These are phyloP conservation scores for Pseudoatta argentina DNA, from an alignment of 1,140 invertebrate genomes.

Conservation along the genomic window DNA sequence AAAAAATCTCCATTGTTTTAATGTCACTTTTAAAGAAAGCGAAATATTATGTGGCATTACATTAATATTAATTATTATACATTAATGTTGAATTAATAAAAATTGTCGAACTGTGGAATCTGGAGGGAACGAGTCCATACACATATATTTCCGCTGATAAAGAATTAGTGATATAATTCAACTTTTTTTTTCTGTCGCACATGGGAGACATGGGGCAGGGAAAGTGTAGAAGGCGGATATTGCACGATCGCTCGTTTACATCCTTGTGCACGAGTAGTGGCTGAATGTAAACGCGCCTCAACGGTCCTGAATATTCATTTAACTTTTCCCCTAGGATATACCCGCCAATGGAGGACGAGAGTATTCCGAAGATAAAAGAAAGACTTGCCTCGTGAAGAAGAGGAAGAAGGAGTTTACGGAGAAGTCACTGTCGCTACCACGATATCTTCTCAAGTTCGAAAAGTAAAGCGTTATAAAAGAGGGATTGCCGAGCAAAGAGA, in stretches of 20 bases:
- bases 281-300: slow-evolving; percentile 48
- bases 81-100: slow-evolving; percentile 3
- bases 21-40: too few species aligned
- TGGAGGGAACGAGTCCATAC: neutral
- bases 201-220: neutral
- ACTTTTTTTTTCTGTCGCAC: slow-evolving; percentile 25
- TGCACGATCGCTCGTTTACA: slow-evolving; percentile 53
- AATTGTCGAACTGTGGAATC: neutral
- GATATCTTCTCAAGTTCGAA: slow-evolving; percentile 27
- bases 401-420: neutral
- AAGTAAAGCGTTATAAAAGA: slow-evolving; percentile 20
- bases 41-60: too few species aligned
- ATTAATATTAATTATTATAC: too few species aligned
- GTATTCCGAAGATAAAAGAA: slow-evolving; percentile 52
- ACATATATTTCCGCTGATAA: neutral
- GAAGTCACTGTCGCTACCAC: slow-evolving; percentile 7
- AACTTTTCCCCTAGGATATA: slow-evolving; percentile 53
- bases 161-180: slow-evolving; percentile 41
- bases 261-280: slow-evolving; percentile 36
- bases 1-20: too few species aligned
- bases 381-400: slow-evolving; percentile 9
- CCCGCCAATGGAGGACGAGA: slow-evolving; percentile 42
- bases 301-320: slow-evolving; percentile 63
- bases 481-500: neutral
- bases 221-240: slow-evolving; percentile 18